These are phyloP conservation scores for Diadema setosum DNA, from an alignment of 35 echinoderm and acorn worm genomes.

Conservation along the genomic window DNA sequence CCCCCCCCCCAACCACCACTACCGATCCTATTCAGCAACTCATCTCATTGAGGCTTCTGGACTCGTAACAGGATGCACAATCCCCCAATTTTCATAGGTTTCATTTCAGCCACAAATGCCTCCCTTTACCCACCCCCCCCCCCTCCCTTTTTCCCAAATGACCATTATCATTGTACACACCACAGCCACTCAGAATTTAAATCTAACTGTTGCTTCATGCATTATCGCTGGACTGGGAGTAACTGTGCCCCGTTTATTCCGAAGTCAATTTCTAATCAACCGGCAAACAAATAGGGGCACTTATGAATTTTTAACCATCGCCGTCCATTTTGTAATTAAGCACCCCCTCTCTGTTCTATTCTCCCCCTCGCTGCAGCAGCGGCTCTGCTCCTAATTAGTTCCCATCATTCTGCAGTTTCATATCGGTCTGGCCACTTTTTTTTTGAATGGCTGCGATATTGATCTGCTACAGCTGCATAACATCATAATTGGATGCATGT, in stretches of 20 bases:
- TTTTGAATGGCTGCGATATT: neutral
- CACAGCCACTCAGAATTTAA: no score
- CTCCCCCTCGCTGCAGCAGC: neutral
- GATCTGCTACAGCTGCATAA: neutral
- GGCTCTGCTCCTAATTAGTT: neutral
- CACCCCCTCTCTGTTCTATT: neutral
- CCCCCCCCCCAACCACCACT: no score
- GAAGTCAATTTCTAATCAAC: neutral
- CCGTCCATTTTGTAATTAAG: slow-evolving; percentile 2
- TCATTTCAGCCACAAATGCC: no score
- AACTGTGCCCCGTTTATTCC: neutral
- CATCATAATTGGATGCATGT: neutral
- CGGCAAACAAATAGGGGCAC: neutral
- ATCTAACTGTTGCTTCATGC: no score
- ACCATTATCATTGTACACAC: no score
- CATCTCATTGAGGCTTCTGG: no score
- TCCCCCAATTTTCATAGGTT: no score
- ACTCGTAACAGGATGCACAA: no score
- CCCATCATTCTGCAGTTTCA: neutral
- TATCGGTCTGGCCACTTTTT: neutral
- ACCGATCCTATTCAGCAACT: no score
- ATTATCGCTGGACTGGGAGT: no score
- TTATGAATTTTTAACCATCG: neutral
- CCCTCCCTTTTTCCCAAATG: no score
- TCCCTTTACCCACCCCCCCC: no score